Conservation (phyloP, 2,113 vertebrate species). For the Scophthalmus maximus region DNA sequence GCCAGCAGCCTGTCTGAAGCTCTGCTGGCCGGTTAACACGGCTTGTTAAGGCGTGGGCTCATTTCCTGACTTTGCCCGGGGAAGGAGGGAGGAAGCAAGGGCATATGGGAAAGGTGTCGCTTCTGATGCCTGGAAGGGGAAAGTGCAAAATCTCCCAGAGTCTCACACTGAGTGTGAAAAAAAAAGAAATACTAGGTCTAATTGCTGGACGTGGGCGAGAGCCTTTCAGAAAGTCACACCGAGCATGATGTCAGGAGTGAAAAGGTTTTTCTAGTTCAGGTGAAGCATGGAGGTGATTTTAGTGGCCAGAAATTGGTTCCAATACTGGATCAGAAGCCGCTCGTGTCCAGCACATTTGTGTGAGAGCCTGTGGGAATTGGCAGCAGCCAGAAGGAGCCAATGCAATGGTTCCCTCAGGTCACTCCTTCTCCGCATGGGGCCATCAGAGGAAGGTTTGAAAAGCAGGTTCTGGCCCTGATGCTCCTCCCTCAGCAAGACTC, state of each 20-base stretch:
- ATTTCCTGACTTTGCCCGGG: constrained; percentile 67
- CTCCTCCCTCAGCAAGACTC: constrained; percentile 71
- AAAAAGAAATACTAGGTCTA: background rate
- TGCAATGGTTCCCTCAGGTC: constrained; percentile 57
- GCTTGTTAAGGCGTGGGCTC: constrained; percentile 62
- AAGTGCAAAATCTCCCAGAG: constrained; percentile 15
- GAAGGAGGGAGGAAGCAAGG: constrained; percentile 25
- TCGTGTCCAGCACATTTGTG: constrained; percentile 13
- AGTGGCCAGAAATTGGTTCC: constrained; percentile 16
- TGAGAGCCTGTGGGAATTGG: constrained; percentile 41
- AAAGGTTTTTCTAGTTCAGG: constrained; percentile 19
- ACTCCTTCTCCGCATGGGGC: constrained; percentile 79
- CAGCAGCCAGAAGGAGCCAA: constrained; percentile 52
- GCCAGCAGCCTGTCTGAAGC: constrained; percentile 59
- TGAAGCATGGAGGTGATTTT: constrained; percentile 28
- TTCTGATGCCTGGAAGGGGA: constrained; percentile 43
- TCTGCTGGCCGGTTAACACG: constrained; percentile 27
- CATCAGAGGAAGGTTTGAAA: constrained; percentile 74
- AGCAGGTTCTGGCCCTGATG: constrained; percentile 64
- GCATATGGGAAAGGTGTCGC: constrained; percentile 55
- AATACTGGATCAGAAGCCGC: constrained; percentile 3
- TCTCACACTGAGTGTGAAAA: constrained; percentile 23
- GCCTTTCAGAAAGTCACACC: constrained; percentile 29
- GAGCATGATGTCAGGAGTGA: constrained; percentile 21
- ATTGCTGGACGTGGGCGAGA: constrained; percentile 10